These are phyloP conservation scores for Dynastes grantii DNA, from an alignment of 2,888 invertebrate genomes.

Conservation along the genomic window DNA sequence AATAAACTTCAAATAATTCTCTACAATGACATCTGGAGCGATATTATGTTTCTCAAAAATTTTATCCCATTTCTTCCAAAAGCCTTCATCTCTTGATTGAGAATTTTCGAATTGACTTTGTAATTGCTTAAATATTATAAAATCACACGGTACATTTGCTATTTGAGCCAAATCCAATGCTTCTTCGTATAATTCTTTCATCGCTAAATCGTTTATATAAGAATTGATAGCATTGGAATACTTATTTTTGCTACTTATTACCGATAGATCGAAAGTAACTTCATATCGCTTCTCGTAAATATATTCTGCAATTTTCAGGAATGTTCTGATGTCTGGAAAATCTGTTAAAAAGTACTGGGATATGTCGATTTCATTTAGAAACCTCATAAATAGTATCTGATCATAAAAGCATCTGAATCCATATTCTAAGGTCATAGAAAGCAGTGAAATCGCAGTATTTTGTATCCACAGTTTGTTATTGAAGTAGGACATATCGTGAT, in stretches of 20 bases:
- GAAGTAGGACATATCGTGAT: constrained; percentile 70
- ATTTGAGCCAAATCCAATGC: constrained; percentile 76
- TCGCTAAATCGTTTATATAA: constrained; percentile 74
- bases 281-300: constrained; percentile 68
- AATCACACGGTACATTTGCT: constrained; percentile 71
- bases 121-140: constrained; percentile 75
- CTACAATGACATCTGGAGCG: constrained; percentile 75
- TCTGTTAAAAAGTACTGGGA: constrained; percentile 72
- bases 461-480: constrained; percentile 75
- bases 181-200: constrained; percentile 72
- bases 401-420: constrained; percentile 78
- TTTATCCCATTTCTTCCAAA: constrained; percentile 76
- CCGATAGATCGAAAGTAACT: constrained; percentile 72
- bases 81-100: constrained; percentile 70
- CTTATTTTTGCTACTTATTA: constrained; percentile 62
- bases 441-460: constrained; percentile 74
- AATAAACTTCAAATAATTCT: constrained; percentile 76
- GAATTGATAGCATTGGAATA: constrained; percentile 71
- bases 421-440: constrained; percentile 76
- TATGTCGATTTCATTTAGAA: constrained; percentile 75
- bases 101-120: constrained; percentile 71
- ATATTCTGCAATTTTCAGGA: constrained; percentile 40
- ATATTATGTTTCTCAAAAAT: constrained; percentile 77
- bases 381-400: constrained; percentile 77
- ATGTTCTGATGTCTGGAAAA: constrained; percentile 69